Evolutionary conservation across 2,888 invertebrate genomes (phyloP).

Genomic region (Drosophila koepferae): DNA sequence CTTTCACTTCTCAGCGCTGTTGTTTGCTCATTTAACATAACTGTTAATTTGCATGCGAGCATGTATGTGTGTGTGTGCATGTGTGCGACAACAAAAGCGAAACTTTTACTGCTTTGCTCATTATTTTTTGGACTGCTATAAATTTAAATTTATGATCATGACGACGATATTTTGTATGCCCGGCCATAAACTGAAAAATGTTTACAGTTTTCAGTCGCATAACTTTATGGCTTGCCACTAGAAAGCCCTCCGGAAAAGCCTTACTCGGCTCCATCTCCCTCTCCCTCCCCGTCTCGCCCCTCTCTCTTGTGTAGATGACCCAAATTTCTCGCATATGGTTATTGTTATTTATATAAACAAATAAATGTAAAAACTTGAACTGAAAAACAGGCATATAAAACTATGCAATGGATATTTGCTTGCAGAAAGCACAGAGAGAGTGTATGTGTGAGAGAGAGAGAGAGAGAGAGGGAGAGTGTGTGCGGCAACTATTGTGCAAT

Average conservation of each 20-base stretch:
- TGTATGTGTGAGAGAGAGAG: background rate
- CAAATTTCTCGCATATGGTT: conserved; percentile 54
- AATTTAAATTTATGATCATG: conserved; percentile 68
- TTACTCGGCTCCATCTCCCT: background rate
- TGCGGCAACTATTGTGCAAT: conserved; percentile 26
- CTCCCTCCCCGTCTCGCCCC: background rate
- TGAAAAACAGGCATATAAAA: conserved; percentile 58
- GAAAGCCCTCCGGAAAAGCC: conserved; percentile 2
- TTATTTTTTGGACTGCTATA: conserved; percentile 69
- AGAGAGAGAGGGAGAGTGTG: background rate
- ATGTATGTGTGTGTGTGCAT: background rate
- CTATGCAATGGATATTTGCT: conserved; percentile 52
- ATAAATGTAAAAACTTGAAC: conserved; percentile 54
- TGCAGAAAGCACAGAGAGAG: conserved; percentile 14
- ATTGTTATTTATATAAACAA: conserved; percentile 57
- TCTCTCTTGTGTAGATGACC: conserved; percentile 30
- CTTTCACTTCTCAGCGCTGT: conserved; percentile 43
- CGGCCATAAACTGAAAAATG: conserved; percentile 64
- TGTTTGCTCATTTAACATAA: conserved; percentile 64
- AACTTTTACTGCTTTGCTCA: conserved; percentile 66
- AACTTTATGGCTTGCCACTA: conserved; percentile 50
- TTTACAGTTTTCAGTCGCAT: conserved; percentile 62
- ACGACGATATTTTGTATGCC: conserved; percentile 58
- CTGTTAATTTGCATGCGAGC: conserved; percentile 57
- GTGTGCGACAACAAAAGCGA: conserved; percentile 23